Evolutionary conservation across 2,888 invertebrate species (phyloP), one percentile per base, ranked within the genome.

Genomic region (Magallana nippona): DNA sequence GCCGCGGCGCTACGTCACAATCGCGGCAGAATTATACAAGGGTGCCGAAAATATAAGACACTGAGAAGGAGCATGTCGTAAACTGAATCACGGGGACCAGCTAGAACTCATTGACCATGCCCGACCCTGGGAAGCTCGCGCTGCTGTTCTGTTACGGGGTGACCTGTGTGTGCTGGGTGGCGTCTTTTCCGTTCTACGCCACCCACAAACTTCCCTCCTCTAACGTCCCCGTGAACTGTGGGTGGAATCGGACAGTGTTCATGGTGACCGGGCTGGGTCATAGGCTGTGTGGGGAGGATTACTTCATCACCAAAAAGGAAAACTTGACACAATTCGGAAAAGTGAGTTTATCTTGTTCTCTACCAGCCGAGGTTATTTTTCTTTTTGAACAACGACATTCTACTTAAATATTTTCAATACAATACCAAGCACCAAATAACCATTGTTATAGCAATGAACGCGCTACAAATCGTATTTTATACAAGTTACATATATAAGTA

Each of bases 271-370:
- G 22, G 15, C 11, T 71, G 11, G 71, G 71, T 15, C 71, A 71
- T 13, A 22, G 27, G 13, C 19, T 71, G 32, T 71, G 71, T 71
- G 71, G 71, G 15, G 27, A 71, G 27, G 27, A 27, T 71, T 71
- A 27, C 27, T 27, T 71, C 32, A 22, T 27, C 71, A 71, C 22
- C 15, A 71, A 71, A 71, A 71, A 71, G 27, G 71, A 27, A 10
- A 71, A 71, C 15, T 1, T 71, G 27, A 71, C 19, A 27, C 71
- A 71, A 13, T 71, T 71, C 13, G 71, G 71, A 71, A 71, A 71
- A 71, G 71, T 71, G 27, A 32, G 71, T 71, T 13, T 71, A 71
- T 60, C 5, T n/a, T 44, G 44, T 44, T 44, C 44, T 44, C 44
- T 8, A 44, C 44, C 44, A 44, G n/a, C n/a, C n/a, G n/a, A n/a